Percentiles rank a stretch among this genome's conserved stretches.
Evolutionary conservation across 2,113 vertebrate species (phyloP).

Genomic region (Nesoenas mayeri): DNA sequence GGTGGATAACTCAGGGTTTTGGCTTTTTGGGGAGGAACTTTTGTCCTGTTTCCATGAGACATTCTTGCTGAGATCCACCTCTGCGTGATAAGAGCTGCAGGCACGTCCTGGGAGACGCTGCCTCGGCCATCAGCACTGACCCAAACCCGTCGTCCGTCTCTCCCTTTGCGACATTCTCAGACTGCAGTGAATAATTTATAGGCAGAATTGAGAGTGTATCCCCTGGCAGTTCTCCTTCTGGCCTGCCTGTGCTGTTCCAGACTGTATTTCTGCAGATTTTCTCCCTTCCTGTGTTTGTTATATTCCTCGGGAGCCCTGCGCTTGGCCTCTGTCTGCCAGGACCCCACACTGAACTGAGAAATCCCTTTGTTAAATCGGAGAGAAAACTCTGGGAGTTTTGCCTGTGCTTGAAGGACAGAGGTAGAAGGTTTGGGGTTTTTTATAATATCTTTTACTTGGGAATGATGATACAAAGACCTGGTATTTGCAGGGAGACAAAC

Average conservation of each 20-base stretch:
- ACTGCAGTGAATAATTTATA: neutral
- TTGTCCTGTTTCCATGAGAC: neutral
- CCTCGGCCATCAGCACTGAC: neutral
- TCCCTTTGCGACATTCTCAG: neutral
- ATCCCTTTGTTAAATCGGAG: neutral
- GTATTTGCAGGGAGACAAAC: neutral
- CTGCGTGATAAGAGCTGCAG: neutral
- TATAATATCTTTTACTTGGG: too few species aligned
- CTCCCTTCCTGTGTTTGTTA: neutral
- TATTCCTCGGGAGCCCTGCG: neutral
- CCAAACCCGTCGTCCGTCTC: accelerated
- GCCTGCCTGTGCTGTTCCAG: neutral
- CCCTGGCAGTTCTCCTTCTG: neutral
- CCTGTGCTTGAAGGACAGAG: accelerated
- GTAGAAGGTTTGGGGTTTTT: neutral
- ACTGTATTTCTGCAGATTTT: neutral
- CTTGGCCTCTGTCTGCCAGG: neutral
- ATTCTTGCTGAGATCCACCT: neutral
- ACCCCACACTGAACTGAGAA: neutral
- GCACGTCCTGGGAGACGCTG: neutral
- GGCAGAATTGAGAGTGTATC: neutral
- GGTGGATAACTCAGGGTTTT: neutral
- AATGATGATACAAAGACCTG: neutral
- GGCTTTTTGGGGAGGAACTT: too few species aligned
- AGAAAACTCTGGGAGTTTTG: neutral